Evolutionary conservation across 1,140 invertebrate species (phyloP).

Genomic region (Adelges cooleyi): DNA sequence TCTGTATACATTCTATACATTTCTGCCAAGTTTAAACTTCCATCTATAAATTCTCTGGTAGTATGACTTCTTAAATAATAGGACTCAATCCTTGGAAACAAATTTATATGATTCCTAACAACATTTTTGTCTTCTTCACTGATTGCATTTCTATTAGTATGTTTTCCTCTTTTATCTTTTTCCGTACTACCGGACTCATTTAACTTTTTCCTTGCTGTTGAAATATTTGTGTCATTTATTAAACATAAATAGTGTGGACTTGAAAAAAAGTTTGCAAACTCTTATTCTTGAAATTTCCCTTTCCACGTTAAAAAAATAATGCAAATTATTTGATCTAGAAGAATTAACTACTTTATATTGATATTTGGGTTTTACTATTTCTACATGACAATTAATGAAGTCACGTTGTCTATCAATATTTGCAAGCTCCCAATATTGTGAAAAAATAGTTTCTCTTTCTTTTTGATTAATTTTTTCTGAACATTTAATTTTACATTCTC

Average conservation of each 20-base stretch:
- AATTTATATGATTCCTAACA: background rate
- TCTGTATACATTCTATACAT: background rate
- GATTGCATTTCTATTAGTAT: background rate
- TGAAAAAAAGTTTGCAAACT: background rate
- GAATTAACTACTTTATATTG: background rate
- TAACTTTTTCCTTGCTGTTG: background rate
- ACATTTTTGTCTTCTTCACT: background rate
- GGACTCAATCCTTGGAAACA: background rate
- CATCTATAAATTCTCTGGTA: no score
- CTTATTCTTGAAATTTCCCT: background rate
- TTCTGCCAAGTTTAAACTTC: background rate
- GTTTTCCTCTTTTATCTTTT: background rate
- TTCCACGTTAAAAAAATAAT: constrained; percentile 1
- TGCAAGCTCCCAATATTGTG: background rate
- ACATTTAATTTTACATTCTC: background rate
- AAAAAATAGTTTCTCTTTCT: background rate
- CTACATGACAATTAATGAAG: background rate
- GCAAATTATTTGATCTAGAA: background rate
- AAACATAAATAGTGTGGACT: background rate
- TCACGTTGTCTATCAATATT: background rate
- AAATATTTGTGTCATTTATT: background rate
- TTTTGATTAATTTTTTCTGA: background rate
- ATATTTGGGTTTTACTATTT: background rate
- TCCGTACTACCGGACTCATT: background rate
- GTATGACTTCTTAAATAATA: background rate